Evolutionary conservation across 2,113 vertebrate species (phyloP), one percentile per base, ranked within the genome.

Genomic region (Rhinogobius similis): DNA sequence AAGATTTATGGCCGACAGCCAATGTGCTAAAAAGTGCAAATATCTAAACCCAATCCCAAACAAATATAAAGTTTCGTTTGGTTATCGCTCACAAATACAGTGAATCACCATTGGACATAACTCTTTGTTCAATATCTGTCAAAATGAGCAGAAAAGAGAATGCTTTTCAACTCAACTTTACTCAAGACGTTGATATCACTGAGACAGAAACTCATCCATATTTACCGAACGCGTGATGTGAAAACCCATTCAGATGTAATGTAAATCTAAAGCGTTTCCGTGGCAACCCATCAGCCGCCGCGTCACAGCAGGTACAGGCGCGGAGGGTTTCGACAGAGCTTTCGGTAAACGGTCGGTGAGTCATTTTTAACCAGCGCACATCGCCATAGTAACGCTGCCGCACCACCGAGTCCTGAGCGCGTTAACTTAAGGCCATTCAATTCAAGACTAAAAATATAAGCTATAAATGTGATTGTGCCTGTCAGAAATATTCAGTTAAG

Each of bases 361-460:
- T 88, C 78, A 75, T 44, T 46, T 73, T 65, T 36, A 65, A 70
- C 73, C 66, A 64, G 82, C 64, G 68, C 53, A 65, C 27, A 38
- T 86, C 56, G 0, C 87, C 81, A 82, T 86, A 76, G 82, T 52
- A 76, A 85, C 82, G 12, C 44, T 38, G 61, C 69, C 39, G 71
- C 23, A 58, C 68, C 72, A 76, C 67, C 55, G 14, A 64, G 53
- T 65, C 63, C n/a, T 55, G 29, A 71, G 63, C 75, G 41, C 70
- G 67, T 70, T 73, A 50, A 63, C 21, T 67, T 73, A 55, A 24
- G 61, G 64, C 63, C 58, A 56, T 67, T 77, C 65, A 79, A 73
- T 70, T 21, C 62, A 62, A 2, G 21, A 23, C 71, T 44, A 26
- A 26, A 52, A 29, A 50, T 21, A 50, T 21, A n/a, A 7, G 20